Base-by-base conservation (phyloP, 2,888 invertebrate genomes). In the Microplitis manilae region DNA sequence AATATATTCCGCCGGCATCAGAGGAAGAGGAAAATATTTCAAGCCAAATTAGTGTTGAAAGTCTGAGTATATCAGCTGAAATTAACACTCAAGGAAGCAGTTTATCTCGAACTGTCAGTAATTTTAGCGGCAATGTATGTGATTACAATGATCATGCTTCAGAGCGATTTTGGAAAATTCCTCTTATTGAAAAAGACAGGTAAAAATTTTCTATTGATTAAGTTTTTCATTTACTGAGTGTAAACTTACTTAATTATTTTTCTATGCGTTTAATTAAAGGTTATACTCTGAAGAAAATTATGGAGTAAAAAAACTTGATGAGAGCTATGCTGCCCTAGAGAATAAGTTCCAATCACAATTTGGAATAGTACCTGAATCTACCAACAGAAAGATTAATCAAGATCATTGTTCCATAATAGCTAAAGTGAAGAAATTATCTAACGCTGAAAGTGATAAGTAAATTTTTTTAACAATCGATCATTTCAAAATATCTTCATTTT, bases 291-390 rank as follows among this genome's bases (percentile, higher is more conserved):
- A 62, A 62, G 4, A 62, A 62, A 15, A 17, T 15, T 15, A 62
- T 15, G 8, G 17, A 62, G 62, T 15, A 15, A 62, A 62, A 59
- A 62, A 62, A 62, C 15, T 62, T 62, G 62, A 62, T n/a, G 62
- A 62, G 13, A n/a, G 17, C 20, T 62, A 62, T 8, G 62, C 20
- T 62, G 62, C 17, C 5, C 62, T 62, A 13, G 62, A 62, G 6
- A 38, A 68, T 68, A 68, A 40, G 15, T 39, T n/a, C 9, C 68
- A 40, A 38, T 68, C 68, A n/a, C 68, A 9, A 68, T 68, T 68
- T 68, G 13, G 68, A 68, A 68, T 40, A 40, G 7, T 40, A 68
- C 68, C 68, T 8, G 68, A 68, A 68, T 39, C 39, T 68, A 68
- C 40, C 1, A 7, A 68, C 68, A 5, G 68, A 7, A 68, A 68